phyloP scores from a whole-genome alignment of 2,888 invertebrate species.

The Rhagium mordax region DNA sequence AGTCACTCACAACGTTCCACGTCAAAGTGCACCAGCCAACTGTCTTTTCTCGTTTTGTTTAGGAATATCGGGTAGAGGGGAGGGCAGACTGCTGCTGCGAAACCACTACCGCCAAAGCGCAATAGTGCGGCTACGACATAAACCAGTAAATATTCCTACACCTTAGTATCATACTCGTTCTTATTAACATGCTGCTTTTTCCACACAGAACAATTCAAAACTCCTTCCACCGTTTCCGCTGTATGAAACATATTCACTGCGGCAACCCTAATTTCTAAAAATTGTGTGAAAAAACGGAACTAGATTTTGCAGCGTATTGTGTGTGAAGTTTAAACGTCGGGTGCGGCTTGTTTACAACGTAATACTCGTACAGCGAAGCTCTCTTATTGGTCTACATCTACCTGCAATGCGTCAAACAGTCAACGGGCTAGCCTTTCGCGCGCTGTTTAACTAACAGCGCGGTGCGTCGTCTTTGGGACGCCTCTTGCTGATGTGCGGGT shows the following conservation, averaged over 20 bases:
- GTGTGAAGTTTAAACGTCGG: constrained; percentile 77
- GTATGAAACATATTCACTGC: background rate
- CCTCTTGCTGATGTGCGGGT: constrained; percentile 64
- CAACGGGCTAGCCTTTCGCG: constrained; percentile 64
- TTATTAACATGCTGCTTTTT: background rate
- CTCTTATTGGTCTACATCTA: constrained; percentile 86
- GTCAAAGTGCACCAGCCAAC: constrained; percentile 67
- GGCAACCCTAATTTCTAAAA: background rate
- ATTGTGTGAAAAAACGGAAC: constrained; percentile 50
- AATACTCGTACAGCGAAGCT: constrained; percentile 72
- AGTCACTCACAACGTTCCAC: constrained; percentile 58
- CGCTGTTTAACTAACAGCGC: constrained; percentile 61
- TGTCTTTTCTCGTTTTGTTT: constrained; percentile 69
- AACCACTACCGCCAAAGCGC: constrained; percentile 68
- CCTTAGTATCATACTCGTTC: constrained; percentile 44
- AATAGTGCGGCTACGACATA: constrained; percentile 70
- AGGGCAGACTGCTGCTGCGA: constrained; percentile 63
- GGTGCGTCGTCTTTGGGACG: constrained; percentile 61
- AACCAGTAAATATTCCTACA: constrained; percentile 71
- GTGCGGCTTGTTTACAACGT: constrained; percentile 83
- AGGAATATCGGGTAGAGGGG: constrained; percentile 59
- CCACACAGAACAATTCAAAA: background rate
- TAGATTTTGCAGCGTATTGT: constrained; percentile 77
- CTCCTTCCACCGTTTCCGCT: background rate
- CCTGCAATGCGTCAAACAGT: constrained; percentile 88